phyloP scores from a whole-genome alignment of 2,888 invertebrate species.

The Oeneis ivallda region DNA sequence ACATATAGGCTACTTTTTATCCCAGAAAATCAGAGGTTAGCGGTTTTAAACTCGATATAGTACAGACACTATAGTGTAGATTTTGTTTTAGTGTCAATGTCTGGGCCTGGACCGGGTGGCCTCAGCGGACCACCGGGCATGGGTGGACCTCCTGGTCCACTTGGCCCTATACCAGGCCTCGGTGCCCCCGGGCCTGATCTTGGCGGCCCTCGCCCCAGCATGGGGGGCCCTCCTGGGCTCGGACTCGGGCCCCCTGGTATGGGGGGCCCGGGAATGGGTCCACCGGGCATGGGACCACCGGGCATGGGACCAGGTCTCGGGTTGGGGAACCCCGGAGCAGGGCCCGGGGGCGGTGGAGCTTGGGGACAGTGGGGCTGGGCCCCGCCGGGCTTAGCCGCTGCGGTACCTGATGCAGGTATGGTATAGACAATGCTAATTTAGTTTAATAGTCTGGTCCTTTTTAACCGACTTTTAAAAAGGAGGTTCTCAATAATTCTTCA shows the following conservation, averaged over 20 bases:
- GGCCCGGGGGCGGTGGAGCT: constrained; percentile 42
- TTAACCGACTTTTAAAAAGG: too few relatives aligned
- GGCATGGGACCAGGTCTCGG: constrained; percentile 27
- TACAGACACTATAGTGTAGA: too few relatives aligned
- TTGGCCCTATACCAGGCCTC: neutral
- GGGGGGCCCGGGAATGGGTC: constrained; percentile 23
- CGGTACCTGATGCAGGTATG: constrained; percentile 50
- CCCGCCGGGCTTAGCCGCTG: constrained; percentile 51
- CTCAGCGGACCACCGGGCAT: neutral
- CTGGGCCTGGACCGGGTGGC: neutral
- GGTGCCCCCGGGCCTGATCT: constrained; percentile 1
- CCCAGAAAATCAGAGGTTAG: too few relatives aligned
- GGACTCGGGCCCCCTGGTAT: constrained; percentile 10
- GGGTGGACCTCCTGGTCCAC: neutral
- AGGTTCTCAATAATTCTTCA: too few relatives aligned
- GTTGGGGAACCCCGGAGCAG: constrained; percentile 35
- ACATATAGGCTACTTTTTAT: too few relatives aligned
- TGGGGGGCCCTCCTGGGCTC: constrained; percentile 10
- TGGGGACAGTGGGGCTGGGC: constrained; percentile 64
- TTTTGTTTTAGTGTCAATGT: constrained; percentile 8
- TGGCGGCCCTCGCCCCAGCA: constrained; percentile 5
- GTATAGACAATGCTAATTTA: too few relatives aligned
- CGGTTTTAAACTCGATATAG: too few relatives aligned
- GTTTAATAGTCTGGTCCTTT: too few relatives aligned
- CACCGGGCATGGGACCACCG: too few relatives aligned